phyloP scores from a whole-genome alignment of 2,797 vertebrate genomes.

The Gymnoscopelus microlampas region DNA sequence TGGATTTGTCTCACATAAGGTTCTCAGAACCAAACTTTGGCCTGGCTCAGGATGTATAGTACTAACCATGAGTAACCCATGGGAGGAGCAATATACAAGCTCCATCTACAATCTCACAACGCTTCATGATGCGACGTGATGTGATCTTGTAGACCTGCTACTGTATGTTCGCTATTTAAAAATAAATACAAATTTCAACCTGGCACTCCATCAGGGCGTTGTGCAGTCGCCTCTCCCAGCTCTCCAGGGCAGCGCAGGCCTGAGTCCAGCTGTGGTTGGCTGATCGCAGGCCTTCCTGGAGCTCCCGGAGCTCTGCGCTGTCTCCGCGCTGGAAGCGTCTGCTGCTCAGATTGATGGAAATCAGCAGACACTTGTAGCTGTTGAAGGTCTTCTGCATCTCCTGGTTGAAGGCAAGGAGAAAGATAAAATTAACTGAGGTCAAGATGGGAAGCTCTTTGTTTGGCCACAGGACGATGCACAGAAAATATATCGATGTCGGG shows the following conservation, averaged over 20 bases:
- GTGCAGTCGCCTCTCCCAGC: conserved; percentile 85
- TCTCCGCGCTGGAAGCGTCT: conserved; percentile 79
- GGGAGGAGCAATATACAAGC: no score
- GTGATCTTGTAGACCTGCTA: no score
- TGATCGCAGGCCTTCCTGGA: conserved; percentile 79
- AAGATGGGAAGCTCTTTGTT: no score
- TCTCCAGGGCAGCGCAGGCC: conserved; percentile 77
- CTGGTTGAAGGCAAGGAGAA: conserved; percentile 59
- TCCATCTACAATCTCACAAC: no score
- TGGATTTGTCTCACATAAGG: no score
- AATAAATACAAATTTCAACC: conserved; percentile 68
- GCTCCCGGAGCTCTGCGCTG: conserved; percentile 76
- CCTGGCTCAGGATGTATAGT: no score
- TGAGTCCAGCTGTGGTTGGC: conserved; percentile 88
- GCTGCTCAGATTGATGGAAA: conserved; percentile 84
- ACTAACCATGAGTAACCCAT: no score
- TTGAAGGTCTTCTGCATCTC: conserved; percentile 87
- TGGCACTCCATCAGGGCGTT: conserved; percentile 86
- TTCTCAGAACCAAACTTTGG: no score
- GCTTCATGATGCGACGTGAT: no score
- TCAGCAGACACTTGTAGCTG: conserved; percentile 87
- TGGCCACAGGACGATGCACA: no score
- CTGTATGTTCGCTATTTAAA: no score
- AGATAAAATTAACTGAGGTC: not conserved
- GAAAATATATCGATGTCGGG: no score